phyloP scores from a whole-genome alignment of 1,140 invertebrate species.

The Choristoneura fumiferana region DNA sequence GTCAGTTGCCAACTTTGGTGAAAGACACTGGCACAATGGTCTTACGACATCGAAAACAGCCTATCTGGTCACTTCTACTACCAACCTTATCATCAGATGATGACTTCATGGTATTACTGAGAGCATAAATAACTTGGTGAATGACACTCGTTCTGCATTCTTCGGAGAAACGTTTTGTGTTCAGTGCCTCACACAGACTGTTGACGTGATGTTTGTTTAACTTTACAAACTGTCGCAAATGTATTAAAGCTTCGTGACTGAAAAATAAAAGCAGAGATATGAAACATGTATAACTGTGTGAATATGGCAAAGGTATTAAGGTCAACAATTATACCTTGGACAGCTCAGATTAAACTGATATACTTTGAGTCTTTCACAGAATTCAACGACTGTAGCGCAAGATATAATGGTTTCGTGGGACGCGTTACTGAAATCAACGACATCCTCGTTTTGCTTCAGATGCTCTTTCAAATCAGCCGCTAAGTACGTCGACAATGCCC shows the following conservation, averaged over 20 bases:
- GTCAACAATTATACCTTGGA: slow-evolving; percentile 43
- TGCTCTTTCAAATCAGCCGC: slow-evolving; percentile 40
- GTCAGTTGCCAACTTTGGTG: too few relatives aligned
- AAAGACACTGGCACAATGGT: too few relatives aligned
- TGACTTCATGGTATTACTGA: slow-evolving; percentile 47
- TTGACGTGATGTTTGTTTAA: slow-evolving; percentile 43
- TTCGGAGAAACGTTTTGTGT: slow-evolving; percentile 59
- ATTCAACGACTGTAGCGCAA: slow-evolving; percentile 27
- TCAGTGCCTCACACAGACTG: slow-evolving; percentile 35
- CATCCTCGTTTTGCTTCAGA: slow-evolving; percentile 47
- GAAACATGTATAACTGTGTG: slow-evolving; percentile 7
- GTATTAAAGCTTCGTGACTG: slow-evolving; percentile 47
- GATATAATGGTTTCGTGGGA: slow-evolving; percentile 24
- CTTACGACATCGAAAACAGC: too few relatives aligned
- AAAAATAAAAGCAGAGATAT: slow-evolving; percentile 31
- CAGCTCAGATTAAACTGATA: slow-evolving; percentile 37
- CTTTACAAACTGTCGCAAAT: slow-evolving; percentile 47
- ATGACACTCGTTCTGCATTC: slow-evolving; percentile 55
- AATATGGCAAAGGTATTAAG: background rate
- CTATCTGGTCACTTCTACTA: too few relatives aligned
- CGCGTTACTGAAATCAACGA: slow-evolving; percentile 42
- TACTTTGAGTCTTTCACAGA: slow-evolving; percentile 41
- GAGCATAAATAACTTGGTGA: slow-evolving; percentile 48
- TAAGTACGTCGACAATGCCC: slow-evolving; percentile 42
- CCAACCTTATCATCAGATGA: slow-evolving; percentile 55